Evolutionary conservation across 2,797 vertebrate species (phyloP), one percentile per base, ranked within the genome.

Genomic region (Gobio occitaniae): DNA sequence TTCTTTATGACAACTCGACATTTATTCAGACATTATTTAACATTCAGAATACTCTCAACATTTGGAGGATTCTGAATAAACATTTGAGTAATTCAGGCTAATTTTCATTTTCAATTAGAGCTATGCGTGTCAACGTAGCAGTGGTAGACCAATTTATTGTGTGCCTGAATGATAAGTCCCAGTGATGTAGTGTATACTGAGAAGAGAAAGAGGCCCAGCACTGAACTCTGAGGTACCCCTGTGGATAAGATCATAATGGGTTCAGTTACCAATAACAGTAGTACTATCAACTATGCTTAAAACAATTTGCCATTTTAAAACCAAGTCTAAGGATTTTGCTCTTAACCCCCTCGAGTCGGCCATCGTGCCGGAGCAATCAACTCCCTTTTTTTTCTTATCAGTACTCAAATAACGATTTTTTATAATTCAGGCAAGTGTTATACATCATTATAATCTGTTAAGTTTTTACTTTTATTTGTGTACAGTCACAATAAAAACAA

Each of bases 241-340:
- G 56, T 44, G 38, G 76, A 25, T 10, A n/a, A 61, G 32, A 41
- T 78, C 19, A 61, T 17, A 61, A 61, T 15, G 11, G 38, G 8
- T 78, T n/a, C n/a, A 44, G 54, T 63, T 63, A 78, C 76, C 76
- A 47, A 63, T 44, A 47, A 63, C 38, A 77, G 36, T 1, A 17
- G 54, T 47, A 17, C 76, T 61, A 19, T 76, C 52, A 41, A 36
- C 29, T 52, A 50, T 2, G 29, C 10, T 54, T 59, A 50, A 54
- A 32, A 36, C 44, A 52, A 32, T 3, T 12, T 75, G 29, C 10
- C 72, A 75, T 15, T 15, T 56, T 76, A 1, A 75, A 54, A 3
- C 29, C 17, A 17, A 32, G 25, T 72, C 15, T 29, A 72, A 2
- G 17, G 44, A 74, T 5, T 52, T 32, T 50, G 9, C 15, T 72